Conservation (phyloP, 2,797 vertebrate genomes). For the Phylloscopus collybita region DNA sequence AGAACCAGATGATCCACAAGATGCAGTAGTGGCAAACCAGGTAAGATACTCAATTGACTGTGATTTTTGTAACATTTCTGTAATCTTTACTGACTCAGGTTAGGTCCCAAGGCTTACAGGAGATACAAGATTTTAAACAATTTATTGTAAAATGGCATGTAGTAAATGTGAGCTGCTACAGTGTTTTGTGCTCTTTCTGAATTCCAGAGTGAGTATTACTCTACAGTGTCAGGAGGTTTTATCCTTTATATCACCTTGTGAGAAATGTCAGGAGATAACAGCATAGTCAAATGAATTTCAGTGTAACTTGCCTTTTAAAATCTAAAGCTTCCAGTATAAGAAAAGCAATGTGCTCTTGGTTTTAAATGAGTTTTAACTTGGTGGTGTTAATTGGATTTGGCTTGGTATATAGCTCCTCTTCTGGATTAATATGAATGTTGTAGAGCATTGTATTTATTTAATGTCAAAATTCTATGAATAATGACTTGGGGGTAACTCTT, state of each 20-base stretch:
- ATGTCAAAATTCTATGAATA: background rate
- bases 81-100: background rate
- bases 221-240: background rate
- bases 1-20: conserved; percentile 98
- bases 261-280: background rate
- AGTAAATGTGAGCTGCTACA: background rate
- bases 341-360: background rate
- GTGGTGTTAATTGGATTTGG: background rate
- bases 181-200: background rate
- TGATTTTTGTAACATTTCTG: background rate
- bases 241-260: background rate
- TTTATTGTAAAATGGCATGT: background rate
- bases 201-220: background rate
- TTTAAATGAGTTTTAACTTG: background rate
- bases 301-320: background rate
- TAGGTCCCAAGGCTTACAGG: background rate
- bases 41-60: conserved; percentile 68
- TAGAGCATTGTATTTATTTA: background rate
- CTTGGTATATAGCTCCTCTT: background rate
- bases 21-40: conserved; percentile 99
- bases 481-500: background rate
- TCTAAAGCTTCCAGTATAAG: background rate
- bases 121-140: background rate
- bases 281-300: background rate
- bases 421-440: background rate